These are phyloP conservation scores for Hydroisotoma schaefferi DNA, from an alignment of 2,888 invertebrate genomes.

Conservation along the genomic window DNA sequence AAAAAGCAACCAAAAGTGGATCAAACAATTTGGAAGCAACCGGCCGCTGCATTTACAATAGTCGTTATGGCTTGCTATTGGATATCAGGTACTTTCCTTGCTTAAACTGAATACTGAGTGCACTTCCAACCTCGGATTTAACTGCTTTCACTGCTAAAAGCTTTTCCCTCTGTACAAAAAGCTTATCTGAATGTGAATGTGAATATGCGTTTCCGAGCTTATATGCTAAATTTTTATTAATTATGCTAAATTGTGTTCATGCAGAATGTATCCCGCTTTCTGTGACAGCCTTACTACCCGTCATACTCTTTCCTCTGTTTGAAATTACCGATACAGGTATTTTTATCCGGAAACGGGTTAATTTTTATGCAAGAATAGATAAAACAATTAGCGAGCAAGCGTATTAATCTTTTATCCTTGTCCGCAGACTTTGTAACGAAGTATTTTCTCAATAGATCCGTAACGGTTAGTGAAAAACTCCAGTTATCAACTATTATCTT, in stretches of 20 bases:
- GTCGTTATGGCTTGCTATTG: conserved; percentile 39
- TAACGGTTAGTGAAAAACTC: too few relatives aligned
- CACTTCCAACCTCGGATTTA: too few relatives aligned
- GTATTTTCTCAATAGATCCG: too few relatives aligned
- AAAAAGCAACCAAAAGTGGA: not conserved
- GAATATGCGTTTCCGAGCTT: too few relatives aligned
- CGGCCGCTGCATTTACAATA: conserved; percentile 22
- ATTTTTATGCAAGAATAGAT: conserved; percentile 56
- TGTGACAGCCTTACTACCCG: conserved; percentile 77
- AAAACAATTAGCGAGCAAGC: conserved; percentile 55
- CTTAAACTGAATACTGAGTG: too few relatives aligned
- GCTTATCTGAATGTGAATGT: too few relatives aligned
- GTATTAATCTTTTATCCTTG: too few relatives aligned
- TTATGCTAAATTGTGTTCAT: conserved; percentile 63
- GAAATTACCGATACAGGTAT: conserved; percentile 64
- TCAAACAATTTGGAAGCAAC: conserved; percentile 11
- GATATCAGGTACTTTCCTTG: too few relatives aligned
- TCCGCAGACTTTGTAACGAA: too few relatives aligned
- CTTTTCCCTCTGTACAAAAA: too few relatives aligned
- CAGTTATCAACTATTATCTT: too few relatives aligned
- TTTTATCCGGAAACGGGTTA: conserved; percentile 53
- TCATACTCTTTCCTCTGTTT: conserved; percentile 75
- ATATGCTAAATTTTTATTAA: not conserved
- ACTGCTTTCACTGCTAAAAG: too few relatives aligned
- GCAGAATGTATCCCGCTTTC: conserved; percentile 74